Conservation (phyloP, 2,888 invertebrate genomes). For the Watsonalla cultraria region DNA sequence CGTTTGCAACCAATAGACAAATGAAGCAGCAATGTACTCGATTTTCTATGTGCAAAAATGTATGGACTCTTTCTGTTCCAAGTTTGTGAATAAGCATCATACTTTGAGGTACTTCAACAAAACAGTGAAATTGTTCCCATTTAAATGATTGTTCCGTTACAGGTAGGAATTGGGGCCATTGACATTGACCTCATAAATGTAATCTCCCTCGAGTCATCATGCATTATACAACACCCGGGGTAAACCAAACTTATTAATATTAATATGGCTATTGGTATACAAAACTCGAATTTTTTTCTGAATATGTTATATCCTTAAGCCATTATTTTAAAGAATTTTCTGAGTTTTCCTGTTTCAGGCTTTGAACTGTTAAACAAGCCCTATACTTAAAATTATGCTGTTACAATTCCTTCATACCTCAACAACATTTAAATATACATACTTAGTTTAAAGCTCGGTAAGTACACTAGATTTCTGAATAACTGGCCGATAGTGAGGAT, state of each 20-base stretch:
- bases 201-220: conserved; percentile 22
- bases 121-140: neutral
- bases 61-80: no score
- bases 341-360: neutral
- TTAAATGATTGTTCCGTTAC: neutral
- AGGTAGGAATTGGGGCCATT: conserved; percentile 9
- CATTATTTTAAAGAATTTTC: no score
- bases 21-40: no score
- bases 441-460: no score
- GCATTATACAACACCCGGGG: conserved; percentile 22
- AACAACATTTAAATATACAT: no score
- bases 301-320: neutral
- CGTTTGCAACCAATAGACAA: no score
- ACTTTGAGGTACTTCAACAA: no score
- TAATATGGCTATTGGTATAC: conserved; percentile 8
- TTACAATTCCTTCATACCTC: no score
- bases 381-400: neutral
- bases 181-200: conserved; percentile 43
- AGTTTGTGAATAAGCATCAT: no score
- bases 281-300: conserved; percentile 8
- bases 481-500: no score
- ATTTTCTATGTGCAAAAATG: no score
- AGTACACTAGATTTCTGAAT: no score
- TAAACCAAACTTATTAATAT: conserved; percentile 21
- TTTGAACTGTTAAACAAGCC: conserved; percentile 12